Evolutionary conservation across 2,888 invertebrate genomes (phyloP), one percentile per base, ranked within the genome.

Genomic region (Dermolepida albohirtum): DNA sequence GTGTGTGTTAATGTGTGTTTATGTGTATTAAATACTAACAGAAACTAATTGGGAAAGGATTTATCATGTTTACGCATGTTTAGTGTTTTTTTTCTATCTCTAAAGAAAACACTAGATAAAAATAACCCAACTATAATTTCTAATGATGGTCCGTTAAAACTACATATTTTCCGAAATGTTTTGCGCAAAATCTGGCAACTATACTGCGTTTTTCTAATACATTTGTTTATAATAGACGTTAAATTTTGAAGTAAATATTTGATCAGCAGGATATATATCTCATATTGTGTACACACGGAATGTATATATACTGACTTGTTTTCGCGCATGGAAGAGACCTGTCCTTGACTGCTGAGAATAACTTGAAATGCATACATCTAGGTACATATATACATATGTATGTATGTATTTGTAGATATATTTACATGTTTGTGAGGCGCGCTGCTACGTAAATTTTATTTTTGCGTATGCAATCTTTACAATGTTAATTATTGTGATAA

Each of bases 221-320:
- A 29, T 44, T 59, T 59, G 59, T 59, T 59, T 59, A 59, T 59
- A 59, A 59, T 54, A 54, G 54, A 54, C 17, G 54, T 54, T 54
- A 54, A 54, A 54, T 54, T 59, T 59, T 44, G 44, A 44, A 27
- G 59, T 59, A 59, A 59, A 59, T 59, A 59, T 59, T 59, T 59
- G 59, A 59, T 59, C 59, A 43, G 59, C 59, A 14, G 27, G 29
- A 44, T 44, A 59, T 44, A 59, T 27, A 44, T 44, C 39, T 40
- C 40, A 40, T 17, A 54, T 39, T 40, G 40, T 54, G 54, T 54
- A 40, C 40, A 54, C 16, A 54, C 40, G 40, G 40, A 40, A 40
- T 40, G 40, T 40, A 40, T 54, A 39, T 39, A 39, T 54, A 54
- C 14, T 17, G 12, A 29, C 14, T 54, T 54, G 47, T 47, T 47